Percentiles rank a stretch among this genome's conserved stretches.
phyloP scores from a whole-genome alignment of 2,113 vertebrate species.

The Pleuronectes platessa region DNA sequence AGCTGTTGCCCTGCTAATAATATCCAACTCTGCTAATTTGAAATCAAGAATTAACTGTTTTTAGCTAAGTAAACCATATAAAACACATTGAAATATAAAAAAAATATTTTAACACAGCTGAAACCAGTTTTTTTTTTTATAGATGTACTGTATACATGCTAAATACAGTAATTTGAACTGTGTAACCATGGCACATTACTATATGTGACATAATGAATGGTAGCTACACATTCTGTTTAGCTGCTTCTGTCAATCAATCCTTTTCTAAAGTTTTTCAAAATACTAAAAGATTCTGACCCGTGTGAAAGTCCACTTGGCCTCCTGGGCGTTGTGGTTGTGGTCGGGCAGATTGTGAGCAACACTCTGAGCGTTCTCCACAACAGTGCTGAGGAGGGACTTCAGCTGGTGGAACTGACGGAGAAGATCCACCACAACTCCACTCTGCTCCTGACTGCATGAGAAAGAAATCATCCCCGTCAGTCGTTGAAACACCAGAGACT shows the following conservation, averaged over 20 bases:
- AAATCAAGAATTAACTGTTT: neutral
- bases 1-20: neutral
- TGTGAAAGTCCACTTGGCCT: conserved; percentile 85
- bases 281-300: conserved; percentile 80
- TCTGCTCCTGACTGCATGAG: conserved; percentile 88
- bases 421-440: conserved; percentile 84
- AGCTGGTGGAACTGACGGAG: conserved; percentile 88
- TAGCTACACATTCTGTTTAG: no score
- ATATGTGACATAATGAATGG: no score
- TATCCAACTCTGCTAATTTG: neutral
- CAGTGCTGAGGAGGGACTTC: conserved; percentile 82
- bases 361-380: conserved; percentile 84
- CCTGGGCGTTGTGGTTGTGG: conserved; percentile 87
- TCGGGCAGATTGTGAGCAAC: conserved; percentile 83
- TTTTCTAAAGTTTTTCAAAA: no score
- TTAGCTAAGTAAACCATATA: no score
- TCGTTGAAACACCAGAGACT: neutral
- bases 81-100: no score
- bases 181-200: neutral
- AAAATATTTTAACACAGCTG: no score
- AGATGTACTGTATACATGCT: no score
- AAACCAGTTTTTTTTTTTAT: no score
- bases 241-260: no score
- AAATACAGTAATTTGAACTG: no score
- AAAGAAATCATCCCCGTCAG: conserved; percentile 5